phyloP scores from a whole-genome alignment of 2,888 invertebrate species.

The Netelia virgata region DNA sequence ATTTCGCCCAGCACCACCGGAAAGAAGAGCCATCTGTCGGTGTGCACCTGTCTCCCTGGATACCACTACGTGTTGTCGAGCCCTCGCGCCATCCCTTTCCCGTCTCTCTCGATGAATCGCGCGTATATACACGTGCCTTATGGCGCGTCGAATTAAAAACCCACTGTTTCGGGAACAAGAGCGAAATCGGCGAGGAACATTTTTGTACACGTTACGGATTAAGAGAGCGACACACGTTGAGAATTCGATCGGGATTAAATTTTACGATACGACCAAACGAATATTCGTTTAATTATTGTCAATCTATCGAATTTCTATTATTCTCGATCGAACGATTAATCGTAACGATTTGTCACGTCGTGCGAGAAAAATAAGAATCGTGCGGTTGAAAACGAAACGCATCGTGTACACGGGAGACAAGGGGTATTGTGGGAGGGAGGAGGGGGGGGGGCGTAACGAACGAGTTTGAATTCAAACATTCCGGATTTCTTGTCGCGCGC shows the following conservation, averaged over 20 bases:
- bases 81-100: slow-evolving; percentile 33
- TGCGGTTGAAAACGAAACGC: neutral
- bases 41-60: slow-evolving; percentile 76
- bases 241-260: neutral
- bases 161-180: slow-evolving; percentile 8
- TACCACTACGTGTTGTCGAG: slow-evolving; percentile 24
- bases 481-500: neutral
- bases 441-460: neutral
- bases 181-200: neutral
- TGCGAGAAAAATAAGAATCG: neutral
- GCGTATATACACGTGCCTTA: slow-evolving; percentile 67
- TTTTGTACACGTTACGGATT: neutral
- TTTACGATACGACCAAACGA: neutral
- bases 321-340: neutral
- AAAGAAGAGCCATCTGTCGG: slow-evolving; percentile 80
- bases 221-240: neutral
- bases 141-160: slow-evolving; percentile 71
- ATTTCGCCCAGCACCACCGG: slow-evolving; percentile 70
- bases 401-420: neutral
- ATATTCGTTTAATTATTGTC: slow-evolving; percentile 3
- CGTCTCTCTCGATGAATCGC: slow-evolving; percentile 12
- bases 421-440: neutral
- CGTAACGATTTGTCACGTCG: slow-evolving; percentile 18
- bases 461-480: slow-evolving; percentile 31
- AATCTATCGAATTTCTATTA: slow-evolving; percentile 6